Evolutionary conservation across 2,888 invertebrate species (phyloP).

Genomic region (Caenorhabditis panamensis): DNA sequence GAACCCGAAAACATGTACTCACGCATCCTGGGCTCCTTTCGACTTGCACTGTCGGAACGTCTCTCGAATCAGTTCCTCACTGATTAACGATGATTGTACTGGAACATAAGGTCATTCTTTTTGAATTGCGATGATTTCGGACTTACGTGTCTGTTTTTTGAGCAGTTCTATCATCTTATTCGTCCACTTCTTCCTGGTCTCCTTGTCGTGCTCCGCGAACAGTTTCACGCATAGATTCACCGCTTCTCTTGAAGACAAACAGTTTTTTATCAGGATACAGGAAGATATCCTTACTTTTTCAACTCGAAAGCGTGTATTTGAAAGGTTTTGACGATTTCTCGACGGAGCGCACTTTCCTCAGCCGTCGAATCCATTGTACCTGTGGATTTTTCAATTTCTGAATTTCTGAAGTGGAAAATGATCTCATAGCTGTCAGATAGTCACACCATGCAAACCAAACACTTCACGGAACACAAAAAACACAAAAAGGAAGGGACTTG

Average conservation of each 20-base stretch:
- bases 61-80: slow-evolving; percentile 53
- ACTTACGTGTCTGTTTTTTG: slow-evolving; percentile 70
- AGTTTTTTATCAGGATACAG: neutral
- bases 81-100: slow-evolving; percentile 55
- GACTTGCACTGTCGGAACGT: slow-evolving; percentile 62
- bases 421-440: neutral
- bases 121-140: neutral
- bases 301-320: slow-evolving; percentile 59
- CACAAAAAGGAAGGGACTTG: neutral
- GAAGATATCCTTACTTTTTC: slow-evolving; percentile 36
- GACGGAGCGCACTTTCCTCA: slow-evolving; percentile 42
- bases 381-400: neutral
- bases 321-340: slow-evolving; percentile 57
- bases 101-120: neutral
- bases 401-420: neutral
- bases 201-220: slow-evolving; percentile 63
- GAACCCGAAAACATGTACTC: slow-evolving; percentile 3
- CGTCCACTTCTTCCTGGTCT: slow-evolving; percentile 64
- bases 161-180: slow-evolving; percentile 67
- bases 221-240: slow-evolving; percentile 63
- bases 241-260: slow-evolving; percentile 59
- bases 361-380: slow-evolving; percentile 12
- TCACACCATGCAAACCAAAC: slow-evolving; percentile 43
- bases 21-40: slow-evolving; percentile 59
- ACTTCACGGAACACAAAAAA: slow-evolving; percentile 21